A percentile compares a stretch with the other conserved stretches of the same genome.
Evolutionary conservation across 1,140 invertebrate species (phyloP).

Genomic region (Adoxophyes honmai): DNA sequence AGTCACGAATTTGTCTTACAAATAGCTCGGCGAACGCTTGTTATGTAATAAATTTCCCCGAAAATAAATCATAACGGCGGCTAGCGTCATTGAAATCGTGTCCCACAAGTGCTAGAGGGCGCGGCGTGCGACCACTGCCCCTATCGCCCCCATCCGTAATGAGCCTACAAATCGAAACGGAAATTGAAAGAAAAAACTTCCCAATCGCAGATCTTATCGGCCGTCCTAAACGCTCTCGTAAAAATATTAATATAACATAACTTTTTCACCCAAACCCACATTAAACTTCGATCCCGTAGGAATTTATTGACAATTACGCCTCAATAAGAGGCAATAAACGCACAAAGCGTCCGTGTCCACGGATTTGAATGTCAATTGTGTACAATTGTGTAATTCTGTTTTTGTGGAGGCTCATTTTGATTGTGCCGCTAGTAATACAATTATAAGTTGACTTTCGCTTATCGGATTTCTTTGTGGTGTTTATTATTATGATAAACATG

Average conservation of each 20-base stretch:
- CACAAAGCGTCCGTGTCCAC: slow-evolving; percentile 73
- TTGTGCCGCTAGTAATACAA: slow-evolving; percentile 65
- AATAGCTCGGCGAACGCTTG: slow-evolving; percentile 22
- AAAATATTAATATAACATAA: slow-evolving; percentile 78
- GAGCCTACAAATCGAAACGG: slow-evolving; percentile 75
- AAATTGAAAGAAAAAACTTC: slow-evolving; percentile 76
- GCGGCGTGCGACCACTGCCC: slow-evolving; percentile 65
- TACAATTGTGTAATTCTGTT: slow-evolving; percentile 71
- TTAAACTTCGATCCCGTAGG: slow-evolving; percentile 71
- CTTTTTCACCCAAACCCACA: slow-evolving; percentile 76
- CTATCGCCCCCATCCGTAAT: slow-evolving; percentile 76
- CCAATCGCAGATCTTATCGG: slow-evolving; percentile 70
- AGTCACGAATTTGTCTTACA: slow-evolving; percentile 35
- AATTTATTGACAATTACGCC: slow-evolving; percentile 76
- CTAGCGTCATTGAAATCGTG: slow-evolving; percentile 57
- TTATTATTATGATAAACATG: slow-evolving; percentile 66
- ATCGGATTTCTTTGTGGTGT: slow-evolving; percentile 51
- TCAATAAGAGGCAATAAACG: slow-evolving; percentile 74
- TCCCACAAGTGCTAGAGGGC: slow-evolving; percentile 52
- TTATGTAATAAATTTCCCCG: slow-evolving; percentile 40
- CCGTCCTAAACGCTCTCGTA: slow-evolving; percentile 73
- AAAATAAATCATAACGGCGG: slow-evolving; percentile 62
- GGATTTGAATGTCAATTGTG: slow-evolving; percentile 76
- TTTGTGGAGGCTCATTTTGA: slow-evolving; percentile 71
- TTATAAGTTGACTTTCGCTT: slow-evolving; percentile 66